Conservation (phyloP, 2,113 vertebrate species). For the Brienomyrus brachyistius region DNA sequence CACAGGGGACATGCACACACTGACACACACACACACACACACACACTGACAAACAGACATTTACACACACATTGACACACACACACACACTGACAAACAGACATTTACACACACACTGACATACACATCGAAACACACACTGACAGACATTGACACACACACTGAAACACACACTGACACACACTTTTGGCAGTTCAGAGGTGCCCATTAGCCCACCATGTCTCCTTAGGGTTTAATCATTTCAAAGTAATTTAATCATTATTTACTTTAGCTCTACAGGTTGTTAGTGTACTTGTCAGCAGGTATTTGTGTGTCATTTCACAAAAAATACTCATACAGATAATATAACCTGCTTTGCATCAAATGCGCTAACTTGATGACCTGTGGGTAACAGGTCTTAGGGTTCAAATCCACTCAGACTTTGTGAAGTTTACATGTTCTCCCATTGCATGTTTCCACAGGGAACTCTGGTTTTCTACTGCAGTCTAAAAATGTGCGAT, state of each 20-base stretch:
- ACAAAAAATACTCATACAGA: not conserved
- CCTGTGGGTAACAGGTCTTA: not conserved
- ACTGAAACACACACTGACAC: not conserved
- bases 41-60: not conserved
- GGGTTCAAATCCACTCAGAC: not conserved
- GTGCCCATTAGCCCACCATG: not conserved
- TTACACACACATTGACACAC: too few species aligned
- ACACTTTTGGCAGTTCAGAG: not conserved
- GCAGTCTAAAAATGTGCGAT: not conserved
- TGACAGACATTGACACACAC: too few species aligned
- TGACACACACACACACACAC: not conserved
- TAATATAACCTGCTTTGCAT: not conserved
- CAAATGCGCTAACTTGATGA: not conserved
- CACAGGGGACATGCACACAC: not conserved
- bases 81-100: not conserved
- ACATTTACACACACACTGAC: too few species aligned
- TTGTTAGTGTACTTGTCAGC: not conserved
- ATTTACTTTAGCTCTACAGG: not conserved
- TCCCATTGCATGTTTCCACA: not conserved
- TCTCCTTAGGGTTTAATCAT: not conserved
- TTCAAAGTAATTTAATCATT: not conserved
- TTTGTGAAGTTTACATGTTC: not conserved
- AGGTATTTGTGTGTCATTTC: not conserved
- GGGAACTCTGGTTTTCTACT: not conserved
- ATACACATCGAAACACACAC: not conserved